Percentiles rank a stretch among this genome's conserved stretches.
These are phyloP conservation scores for Acanthosepion lycidas DNA, from an alignment of 2,888 invertebrate genomes.

Conservation along the genomic window DNA sequence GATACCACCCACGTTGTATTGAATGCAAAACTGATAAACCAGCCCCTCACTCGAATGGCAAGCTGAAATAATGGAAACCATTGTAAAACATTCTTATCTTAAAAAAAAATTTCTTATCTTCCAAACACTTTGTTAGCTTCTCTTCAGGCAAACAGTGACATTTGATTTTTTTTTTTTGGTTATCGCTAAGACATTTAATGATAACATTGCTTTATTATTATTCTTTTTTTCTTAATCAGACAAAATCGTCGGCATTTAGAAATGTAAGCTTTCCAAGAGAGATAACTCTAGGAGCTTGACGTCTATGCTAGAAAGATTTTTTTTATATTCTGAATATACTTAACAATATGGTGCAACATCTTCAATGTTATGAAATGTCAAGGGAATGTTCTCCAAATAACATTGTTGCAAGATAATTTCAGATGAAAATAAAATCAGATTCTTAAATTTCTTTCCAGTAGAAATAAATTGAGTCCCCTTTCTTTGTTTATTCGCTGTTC, in stretches of 20 bases:
- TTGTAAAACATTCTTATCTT: background rate
- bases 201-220: background rate
- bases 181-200: no score
- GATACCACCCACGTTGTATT: no score
- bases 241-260: background rate
- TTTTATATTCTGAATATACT: no score
- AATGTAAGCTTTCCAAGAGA: background rate
- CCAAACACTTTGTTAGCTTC: background rate
- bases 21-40: background rate
- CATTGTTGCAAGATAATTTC: no score
- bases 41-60: background rate
- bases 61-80: background rate
- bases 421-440: no score
- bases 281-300: background rate
- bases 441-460: no score
- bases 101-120: background rate
- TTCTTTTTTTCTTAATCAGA: background rate
- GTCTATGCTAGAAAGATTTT: background rate
- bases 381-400: no score
- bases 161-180: background rate
- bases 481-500: no score
- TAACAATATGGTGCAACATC: no score
- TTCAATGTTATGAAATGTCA: no score
- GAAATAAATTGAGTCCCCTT: no score
- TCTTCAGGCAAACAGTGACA: background rate